Base-by-base conservation (phyloP, 2,888 invertebrate species). In the Xanthorhoe spadicearia region DNA sequence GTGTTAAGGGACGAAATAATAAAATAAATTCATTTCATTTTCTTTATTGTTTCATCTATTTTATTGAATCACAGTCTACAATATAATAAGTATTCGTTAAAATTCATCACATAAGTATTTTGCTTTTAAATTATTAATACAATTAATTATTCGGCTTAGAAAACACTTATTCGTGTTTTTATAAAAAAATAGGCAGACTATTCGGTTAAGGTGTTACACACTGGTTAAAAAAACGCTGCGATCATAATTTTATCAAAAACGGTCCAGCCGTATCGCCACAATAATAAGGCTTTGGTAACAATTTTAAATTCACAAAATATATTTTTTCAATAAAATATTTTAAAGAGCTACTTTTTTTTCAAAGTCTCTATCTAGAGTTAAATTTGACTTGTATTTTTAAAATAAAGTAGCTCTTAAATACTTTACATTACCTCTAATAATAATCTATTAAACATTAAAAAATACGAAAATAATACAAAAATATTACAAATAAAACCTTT, bases 151-250 rank as follows among this genome's bases (percentile, higher is more conserved):
- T 71, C 61, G 46, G 64, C 19, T 63, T 61, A 54, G 3, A 61
- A 62, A 55, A 56, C 57, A 55, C 17, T 46, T n/a, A 50, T n/a
- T 10, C 28, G 19, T 58, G 61, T 60, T 50, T 51, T 62, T 23
- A 23, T 23, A 23, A 23, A 54, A 61, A 65, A 62, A 61, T 61
- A 70, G 66, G 66, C 64, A 66, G 68, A 64, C 49, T 62, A 61
- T 59, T 67, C 23, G 18, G 46, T 62, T 61, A 71, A 65, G 77
- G 76, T 72, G 60, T 71, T 72, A 61, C 78, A 83, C 82, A 87
- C 78, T 73, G 70, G 66, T 72, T 59, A 7, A 57, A 64, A 49
- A 78, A 80, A 78, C 78, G 82, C 81, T 77, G 79, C 79, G 80
- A 74, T 67, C n/a, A 49, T 61, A 13, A 77, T 75, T 74, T 19